Conservation (phyloP, 2,888 invertebrate species). For the Microctonus aethiopoides region DNA sequence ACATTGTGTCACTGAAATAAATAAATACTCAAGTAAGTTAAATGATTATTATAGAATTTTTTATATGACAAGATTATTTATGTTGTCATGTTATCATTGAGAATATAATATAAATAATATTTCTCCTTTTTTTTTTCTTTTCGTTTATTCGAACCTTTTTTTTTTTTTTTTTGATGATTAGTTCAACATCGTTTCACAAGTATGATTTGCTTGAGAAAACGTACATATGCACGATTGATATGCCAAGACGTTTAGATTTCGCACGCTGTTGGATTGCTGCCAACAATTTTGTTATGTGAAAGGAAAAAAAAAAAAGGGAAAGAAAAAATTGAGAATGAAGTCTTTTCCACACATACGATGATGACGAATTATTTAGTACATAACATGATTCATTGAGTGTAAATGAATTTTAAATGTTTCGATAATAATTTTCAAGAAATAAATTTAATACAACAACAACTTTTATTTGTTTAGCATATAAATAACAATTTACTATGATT, state of each 20-base stretch:
- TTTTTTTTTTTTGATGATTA: neutral
- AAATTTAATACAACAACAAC: neutral
- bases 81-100: too few relatives aligned
- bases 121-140: neutral
- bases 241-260: conserved; percentile 9
- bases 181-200: conserved; percentile 18
- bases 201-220: conserved; percentile 23
- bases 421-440: neutral
- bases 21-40: too few relatives aligned
- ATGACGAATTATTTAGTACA: neutral
- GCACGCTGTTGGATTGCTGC: conserved; percentile 5
- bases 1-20: too few relatives aligned
- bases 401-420: neutral
- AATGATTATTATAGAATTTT: too few relatives aligned
- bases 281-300: conserved; percentile 21
- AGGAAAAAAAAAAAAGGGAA: neutral
- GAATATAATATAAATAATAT: too few relatives aligned
- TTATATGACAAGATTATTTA: too few relatives aligned
- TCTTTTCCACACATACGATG: neutral
- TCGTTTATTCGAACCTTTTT: neutral
- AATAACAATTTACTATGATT: too few relatives aligned
- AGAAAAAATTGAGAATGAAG: neutral
- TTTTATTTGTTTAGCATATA: neutral
- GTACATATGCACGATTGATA: conserved; percentile 25
- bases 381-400: neutral